phyloP scores from a whole-genome alignment of 2,797 vertebrate genomes.

The Natrix natrix region DNA sequence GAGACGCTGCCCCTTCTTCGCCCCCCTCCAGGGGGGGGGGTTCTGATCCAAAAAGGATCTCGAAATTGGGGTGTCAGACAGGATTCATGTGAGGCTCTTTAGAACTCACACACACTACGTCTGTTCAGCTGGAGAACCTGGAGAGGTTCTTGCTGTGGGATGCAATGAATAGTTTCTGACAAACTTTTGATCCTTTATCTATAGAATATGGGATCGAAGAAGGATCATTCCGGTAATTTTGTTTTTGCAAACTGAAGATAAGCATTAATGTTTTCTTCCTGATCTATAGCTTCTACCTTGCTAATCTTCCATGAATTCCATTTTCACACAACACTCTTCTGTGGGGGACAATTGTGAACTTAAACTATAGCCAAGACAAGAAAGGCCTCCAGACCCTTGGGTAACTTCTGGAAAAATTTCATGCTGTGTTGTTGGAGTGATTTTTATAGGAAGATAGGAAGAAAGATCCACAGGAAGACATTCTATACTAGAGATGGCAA shows the following conservation, averaged over 20 bases:
- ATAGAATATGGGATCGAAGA: background rate
- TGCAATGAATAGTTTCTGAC: background rate
- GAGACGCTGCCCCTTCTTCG: too few species aligned
- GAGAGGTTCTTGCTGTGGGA: background rate
- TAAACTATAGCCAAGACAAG: background rate
- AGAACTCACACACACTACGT: too few species aligned
- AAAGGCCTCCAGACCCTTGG: background rate
- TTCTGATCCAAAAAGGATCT: too few species aligned
- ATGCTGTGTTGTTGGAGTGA: background rate
- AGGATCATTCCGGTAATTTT: background rate
- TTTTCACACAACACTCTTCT: background rate
- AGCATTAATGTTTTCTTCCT: background rate
- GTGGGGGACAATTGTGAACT: background rate
- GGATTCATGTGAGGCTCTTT: too few species aligned
- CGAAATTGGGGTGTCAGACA: too few species aligned
- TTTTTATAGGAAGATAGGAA: background rate
- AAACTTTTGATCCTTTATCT: background rate
- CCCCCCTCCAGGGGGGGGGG: too few species aligned
- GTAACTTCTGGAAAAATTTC: background rate
- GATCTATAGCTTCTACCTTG: background rate
- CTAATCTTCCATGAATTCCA: background rate
- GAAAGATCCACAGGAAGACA: background rate
- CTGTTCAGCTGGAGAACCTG: too few species aligned
- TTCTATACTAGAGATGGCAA: background rate
- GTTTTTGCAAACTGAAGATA: background rate